phyloP scores from a whole-genome alignment of 2,113 vertebrate genomes.

The Gymnogyps californianus region DNA sequence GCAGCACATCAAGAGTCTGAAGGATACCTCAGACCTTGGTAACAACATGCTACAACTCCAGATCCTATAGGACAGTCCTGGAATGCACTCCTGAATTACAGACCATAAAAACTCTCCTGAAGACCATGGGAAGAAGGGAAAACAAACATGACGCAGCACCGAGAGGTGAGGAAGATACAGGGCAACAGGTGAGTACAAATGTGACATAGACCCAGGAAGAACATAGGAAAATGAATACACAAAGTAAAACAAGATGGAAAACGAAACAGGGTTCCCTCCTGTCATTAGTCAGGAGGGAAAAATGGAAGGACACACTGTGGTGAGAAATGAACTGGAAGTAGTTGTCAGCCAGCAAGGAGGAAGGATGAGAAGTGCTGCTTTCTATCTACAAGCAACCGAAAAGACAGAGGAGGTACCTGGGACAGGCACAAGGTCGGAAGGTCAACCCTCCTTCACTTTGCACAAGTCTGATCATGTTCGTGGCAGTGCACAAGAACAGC shows the following conservation, averaged over 20 bases:
- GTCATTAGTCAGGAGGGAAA: background rate
- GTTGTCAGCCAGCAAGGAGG: background rate
- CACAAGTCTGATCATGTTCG: background rate
- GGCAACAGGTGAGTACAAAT: background rate
- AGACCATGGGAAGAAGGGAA: background rate
- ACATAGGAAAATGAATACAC: background rate
- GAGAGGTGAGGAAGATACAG: background rate
- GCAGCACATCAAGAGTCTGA: accelerated
- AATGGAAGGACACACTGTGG: background rate
- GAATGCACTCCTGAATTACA: background rate
- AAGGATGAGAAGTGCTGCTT: background rate
- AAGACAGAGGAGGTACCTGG: background rate
- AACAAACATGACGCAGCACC: background rate
- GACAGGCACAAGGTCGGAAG: background rate
- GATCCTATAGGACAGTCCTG: background rate
- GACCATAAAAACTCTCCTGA: background rate
- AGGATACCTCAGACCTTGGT: background rate
- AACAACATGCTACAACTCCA: background rate
- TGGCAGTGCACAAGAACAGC: background rate
- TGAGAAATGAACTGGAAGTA: background rate
- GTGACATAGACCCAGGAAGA: background rate
- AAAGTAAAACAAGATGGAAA: background rate
- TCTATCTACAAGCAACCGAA: background rate
- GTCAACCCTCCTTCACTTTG: background rate
- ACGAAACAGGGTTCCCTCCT: background rate